phyloP scores from a whole-genome alignment of 2,113 vertebrate species.

The Mormoops blainvillei region DNA sequence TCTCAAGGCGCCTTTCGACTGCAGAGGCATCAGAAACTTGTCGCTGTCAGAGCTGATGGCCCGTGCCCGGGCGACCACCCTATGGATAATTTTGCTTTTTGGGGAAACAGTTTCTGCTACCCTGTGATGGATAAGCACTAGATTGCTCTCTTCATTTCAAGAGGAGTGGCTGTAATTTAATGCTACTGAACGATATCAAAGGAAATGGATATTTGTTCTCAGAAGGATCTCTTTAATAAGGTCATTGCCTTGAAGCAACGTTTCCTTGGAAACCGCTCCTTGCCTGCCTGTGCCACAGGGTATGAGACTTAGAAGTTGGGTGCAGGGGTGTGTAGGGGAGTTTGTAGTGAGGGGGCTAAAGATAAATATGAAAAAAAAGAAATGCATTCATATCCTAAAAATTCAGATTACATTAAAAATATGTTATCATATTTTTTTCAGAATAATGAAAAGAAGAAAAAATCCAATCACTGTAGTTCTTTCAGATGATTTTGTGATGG shows the following conservation, averaged over 20 bases:
- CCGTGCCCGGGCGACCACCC: not conserved
- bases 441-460: not conserved
- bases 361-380: not conserved
- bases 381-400: not conserved
- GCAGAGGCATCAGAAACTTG: not conserved
- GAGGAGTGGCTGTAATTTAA: constrained; percentile 26
- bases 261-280: constrained; percentile 10
- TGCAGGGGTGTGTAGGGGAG: not conserved
- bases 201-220: constrained; percentile 5
- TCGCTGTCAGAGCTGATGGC: not conserved
- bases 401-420: not conserved
- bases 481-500: not conserved
- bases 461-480: not conserved
- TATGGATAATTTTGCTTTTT: constrained; percentile 32
- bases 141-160: not conserved
- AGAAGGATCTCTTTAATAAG: constrained; percentile 24
- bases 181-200: not conserved
- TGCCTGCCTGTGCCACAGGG: not conserved
- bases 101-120: not conserved
- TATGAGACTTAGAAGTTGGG: not conserved
- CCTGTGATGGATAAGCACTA: not conserved
- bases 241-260: constrained; percentile 11
- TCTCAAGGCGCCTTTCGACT: not conserved
- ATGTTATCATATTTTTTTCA: not conserved
- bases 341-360: not conserved